Base-by-base conservation (phyloP, 2,113 vertebrate genomes). In the Dendropsophus ebraccatus region DNA sequence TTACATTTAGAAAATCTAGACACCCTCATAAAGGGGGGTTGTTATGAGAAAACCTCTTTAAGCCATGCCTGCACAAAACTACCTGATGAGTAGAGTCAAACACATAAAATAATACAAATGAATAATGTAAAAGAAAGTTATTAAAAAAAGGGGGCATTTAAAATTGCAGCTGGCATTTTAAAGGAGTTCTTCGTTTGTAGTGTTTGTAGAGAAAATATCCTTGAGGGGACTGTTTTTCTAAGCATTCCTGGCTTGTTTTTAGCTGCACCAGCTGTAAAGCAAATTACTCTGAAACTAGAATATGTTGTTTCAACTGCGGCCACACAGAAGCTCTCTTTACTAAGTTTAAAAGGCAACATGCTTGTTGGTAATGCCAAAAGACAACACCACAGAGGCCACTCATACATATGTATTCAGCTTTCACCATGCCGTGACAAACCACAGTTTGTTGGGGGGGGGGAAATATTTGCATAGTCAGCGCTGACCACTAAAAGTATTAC, bases 121-220 rank as follows among this genome's bases (percentile, higher is more conserved):
- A 80, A 60, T 45, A 62, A 80, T 16, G 12, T 3, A 45, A 62
- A 80, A 58, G 0, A 60, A 14, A 10, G 11, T 80, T 56, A 41
- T 69, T 69, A 32, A 7, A 11, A 19, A 37, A 65, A 13, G 60
- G 65, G 65, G 4, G 45, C 32, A 62, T 41, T 28, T 47, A 19
- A 81, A 35, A 47, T 19, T 62, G 12, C 52, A 62, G 41, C 35
- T 58, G 0, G 2, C 1, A 89, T 87, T 88, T 89, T 87, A 67
- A 91, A 89, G 90, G 93, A 92, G 92, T 87, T 88, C 89, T 91
- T 90, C 88, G 81, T 88, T 87, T 1, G 0, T 54, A 62, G 86
- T 89, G 70, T 90, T 91, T 92, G 91, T 67, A 89, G 54, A 90
- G 86, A 89, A 89, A 92, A 88, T 69, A 90, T 87, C 74, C 65